Evolutionary conservation across 1,140 invertebrate genomes (phyloP).

Genomic region (Cydia strobilella): DNA sequence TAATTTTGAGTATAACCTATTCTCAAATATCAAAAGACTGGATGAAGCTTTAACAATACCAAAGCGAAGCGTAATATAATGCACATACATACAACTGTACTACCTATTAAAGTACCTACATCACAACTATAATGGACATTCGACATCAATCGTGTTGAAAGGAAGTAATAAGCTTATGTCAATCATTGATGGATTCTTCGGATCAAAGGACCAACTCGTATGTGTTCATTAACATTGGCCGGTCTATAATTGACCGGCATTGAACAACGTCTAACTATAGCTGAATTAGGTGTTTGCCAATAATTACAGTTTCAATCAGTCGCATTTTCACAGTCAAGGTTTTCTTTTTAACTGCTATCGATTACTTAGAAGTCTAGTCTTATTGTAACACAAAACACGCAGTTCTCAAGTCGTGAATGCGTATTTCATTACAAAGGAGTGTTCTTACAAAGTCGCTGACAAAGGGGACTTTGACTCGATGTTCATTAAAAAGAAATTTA

Average conservation of each 20-base stretch:
- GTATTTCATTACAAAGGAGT: conserved; percentile 20
- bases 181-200: background rate
- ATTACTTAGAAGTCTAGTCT: conserved; percentile 3
- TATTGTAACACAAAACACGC: background rate
- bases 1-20: too few species aligned
- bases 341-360: background rate
- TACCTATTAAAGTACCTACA: background rate
- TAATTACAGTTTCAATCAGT: background rate
- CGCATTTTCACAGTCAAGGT: background rate
- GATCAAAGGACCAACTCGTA: background rate
- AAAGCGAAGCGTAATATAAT: too few species aligned
- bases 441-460: conserved; percentile 9
- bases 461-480: conserved; percentile 14
- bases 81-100: too few species aligned
- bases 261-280: background rate
- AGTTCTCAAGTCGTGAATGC: background rate
- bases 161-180: background rate
- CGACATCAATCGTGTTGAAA: background rate
- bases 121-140: background rate
- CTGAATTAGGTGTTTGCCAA: background rate
- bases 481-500: conserved; percentile 13
- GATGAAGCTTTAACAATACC: too few species aligned
- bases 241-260: background rate
- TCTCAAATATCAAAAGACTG: too few species aligned
- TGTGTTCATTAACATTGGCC: conserved; percentile 5